Evolutionary conservation across 2,113 vertebrate species (phyloP), one percentile per base, ranked within the genome.

Genomic region (Opisthocomus hoazin): DNA sequence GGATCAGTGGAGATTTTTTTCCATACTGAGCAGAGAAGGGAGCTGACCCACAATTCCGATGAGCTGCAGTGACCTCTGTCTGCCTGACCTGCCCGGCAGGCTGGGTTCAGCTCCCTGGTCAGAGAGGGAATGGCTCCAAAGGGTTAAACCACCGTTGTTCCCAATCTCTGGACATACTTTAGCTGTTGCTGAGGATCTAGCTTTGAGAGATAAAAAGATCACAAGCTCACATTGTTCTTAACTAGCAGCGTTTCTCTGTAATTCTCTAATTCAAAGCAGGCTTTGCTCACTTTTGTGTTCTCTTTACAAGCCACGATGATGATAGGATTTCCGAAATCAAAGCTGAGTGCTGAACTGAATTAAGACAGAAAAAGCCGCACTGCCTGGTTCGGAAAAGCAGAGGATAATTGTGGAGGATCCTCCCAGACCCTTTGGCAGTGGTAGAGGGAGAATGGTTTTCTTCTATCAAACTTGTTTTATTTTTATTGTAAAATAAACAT

Each of bases 251-350:
- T 91, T 96, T 94, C 96, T 95, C 94, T 89, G 65, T 95, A 96
- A 94, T 94, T 96, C 85, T 70, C 69, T 96, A 97, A 97, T 94
- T 95, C 95, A 96, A 97, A 97, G 89, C 96, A 97, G 97, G 63
- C 94, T 96, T 93, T 90, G 39, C 96, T 96, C 96, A 97, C 95
- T 97, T 96, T 90, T 93, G 51, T 96, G 76, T 51, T 96, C 90
- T 94, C 70, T 95, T 89, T 94, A 93, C 84, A 96, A 96, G 84
- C 69, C 87, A 65, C 1, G 4, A 94, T 91, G 94, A 96, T 96
- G 94, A 95, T 97, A 96, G 94, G 95, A 97, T 97, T 97, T 97
- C 95, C 23, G 3, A 96, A 97, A 97, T 94, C 96, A 97, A 97
- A 97, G 95, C 89, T 54, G 90, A 93, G 93, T 19, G 43, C 94